Conservation (phyloP, 2,888 invertebrate species). For the Neoitamus cyanurus region DNA sequence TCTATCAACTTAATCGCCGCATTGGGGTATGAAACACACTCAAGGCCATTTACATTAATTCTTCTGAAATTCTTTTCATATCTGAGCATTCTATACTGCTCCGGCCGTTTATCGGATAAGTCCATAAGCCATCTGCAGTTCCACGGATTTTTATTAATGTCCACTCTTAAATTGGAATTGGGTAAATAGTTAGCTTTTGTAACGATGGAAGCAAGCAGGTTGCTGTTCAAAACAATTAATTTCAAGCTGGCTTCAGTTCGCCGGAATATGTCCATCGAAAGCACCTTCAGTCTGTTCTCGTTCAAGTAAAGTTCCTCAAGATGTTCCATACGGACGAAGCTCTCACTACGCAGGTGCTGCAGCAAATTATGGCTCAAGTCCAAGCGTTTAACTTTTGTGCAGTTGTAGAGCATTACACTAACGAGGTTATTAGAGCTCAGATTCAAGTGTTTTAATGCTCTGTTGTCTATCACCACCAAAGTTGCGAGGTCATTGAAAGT, state of each 20-base stretch:
- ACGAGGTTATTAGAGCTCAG: constrained; percentile 59
- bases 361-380: constrained; percentile 61
- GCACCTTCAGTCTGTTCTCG: constrained; percentile 44
- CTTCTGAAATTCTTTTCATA: constrained; percentile 64
- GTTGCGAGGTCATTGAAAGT: background rate
- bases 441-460: constrained; percentile 55
- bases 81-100: constrained; percentile 60
- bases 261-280: constrained; percentile 50
- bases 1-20: background rate
- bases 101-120: constrained; percentile 60
- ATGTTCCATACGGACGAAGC: constrained; percentile 54
- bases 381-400: constrained; percentile 53
- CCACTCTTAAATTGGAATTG: constrained; percentile 54
- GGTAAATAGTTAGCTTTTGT: background rate
- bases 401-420: constrained; percentile 55
- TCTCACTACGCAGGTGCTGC: constrained; percentile 54
- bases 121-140: constrained; percentile 63
- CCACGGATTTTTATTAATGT: constrained; percentile 63
- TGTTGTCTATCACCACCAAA: constrained; percentile 17
- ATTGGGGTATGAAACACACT: constrained; percentile 57
- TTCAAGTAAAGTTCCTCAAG: constrained; percentile 44
- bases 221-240: constrained; percentile 54
- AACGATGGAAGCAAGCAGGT: background rate
- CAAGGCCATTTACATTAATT: constrained; percentile 64
- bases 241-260: background rate